phyloP scores from a whole-genome alignment of 1,140 invertebrate species.

The Musca vetustissima region DNA sequence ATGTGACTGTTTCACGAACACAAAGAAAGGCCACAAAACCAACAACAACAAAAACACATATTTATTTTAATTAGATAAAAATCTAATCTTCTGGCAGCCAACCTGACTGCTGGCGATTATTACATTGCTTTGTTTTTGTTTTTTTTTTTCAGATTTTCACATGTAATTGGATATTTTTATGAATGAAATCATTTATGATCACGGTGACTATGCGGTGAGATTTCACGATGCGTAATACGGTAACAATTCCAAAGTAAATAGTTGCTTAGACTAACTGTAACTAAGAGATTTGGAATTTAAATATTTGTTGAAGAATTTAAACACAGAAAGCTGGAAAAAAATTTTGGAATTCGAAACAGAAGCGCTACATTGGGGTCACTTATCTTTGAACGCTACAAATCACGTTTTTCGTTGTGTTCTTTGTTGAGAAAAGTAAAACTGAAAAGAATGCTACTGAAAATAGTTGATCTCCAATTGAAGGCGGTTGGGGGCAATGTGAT shows the following conservation, averaged over 20 bases:
- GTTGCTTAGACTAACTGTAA: background rate
- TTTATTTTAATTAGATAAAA: constrained; percentile 8
- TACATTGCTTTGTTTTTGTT: too few relatives aligned
- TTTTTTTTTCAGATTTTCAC: too few relatives aligned
- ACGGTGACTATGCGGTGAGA: background rate
- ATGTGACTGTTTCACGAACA: too few relatives aligned
- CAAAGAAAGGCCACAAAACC: too few relatives aligned
- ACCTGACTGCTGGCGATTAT: too few relatives aligned
- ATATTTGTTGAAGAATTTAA: background rate
- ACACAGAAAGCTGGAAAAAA: too few relatives aligned
- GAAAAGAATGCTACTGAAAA: too few relatives aligned
- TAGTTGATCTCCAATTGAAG: too few relatives aligned
- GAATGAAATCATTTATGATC: constrained; percentile 10
- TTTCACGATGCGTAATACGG: constrained; percentile 12
- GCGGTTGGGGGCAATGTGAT: too few relatives aligned
- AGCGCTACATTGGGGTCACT: constrained; percentile 15
- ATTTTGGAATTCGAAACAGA: background rate
- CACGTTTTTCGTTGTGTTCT: too few relatives aligned
- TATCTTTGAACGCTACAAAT: too few relatives aligned
- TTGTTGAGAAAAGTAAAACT: too few relatives aligned
- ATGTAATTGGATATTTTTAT: constrained; percentile 7
- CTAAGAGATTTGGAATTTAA: background rate
- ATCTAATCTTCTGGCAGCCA: background rate
- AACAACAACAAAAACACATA: background rate
- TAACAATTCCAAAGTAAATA: constrained; percentile 6